phyloP scores from a whole-genome alignment of 2,797 vertebrate genomes.

The Tiaroga cobitis region DNA sequence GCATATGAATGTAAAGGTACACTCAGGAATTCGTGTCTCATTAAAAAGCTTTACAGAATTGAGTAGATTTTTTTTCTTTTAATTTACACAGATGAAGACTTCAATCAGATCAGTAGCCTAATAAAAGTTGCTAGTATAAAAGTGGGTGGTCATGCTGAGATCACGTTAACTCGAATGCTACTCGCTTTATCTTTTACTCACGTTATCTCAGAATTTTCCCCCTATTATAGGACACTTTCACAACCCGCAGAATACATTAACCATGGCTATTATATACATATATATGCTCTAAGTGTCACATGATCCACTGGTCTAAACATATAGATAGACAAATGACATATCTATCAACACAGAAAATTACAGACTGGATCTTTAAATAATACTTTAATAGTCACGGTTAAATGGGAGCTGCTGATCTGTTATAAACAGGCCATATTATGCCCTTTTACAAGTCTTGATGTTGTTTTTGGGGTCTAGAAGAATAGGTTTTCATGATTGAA shows the following conservation, averaged over 20 bases:
- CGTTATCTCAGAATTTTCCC: background rate
- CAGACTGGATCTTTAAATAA: no score
- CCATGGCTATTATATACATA: background rate
- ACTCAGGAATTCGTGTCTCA: background rate
- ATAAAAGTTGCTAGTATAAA: background rate
- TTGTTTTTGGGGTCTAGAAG: no score
- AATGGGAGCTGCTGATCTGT: background rate
- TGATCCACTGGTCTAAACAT: no score
- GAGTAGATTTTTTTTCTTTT: background rate
- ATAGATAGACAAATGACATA: background rate
- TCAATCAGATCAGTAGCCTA: background rate
- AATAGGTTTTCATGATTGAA: no score
- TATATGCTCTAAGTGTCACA: background rate
- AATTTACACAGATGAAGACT: background rate
- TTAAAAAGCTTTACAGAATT: background rate
- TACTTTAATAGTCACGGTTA: background rate
- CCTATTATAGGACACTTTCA: background rate
- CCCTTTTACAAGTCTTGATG: no score
- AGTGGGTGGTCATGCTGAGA: background rate
- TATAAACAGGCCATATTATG: no score
- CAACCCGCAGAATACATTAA: background rate
- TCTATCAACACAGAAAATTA: background rate
- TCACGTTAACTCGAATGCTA: background rate
- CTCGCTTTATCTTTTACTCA: background rate
- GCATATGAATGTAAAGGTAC: slow-evolving; percentile 11